These are phyloP conservation scores for Lycaon pictus DNA, from an alignment of 2,113 vertebrate genomes.

Conservation along the genomic window DNA sequence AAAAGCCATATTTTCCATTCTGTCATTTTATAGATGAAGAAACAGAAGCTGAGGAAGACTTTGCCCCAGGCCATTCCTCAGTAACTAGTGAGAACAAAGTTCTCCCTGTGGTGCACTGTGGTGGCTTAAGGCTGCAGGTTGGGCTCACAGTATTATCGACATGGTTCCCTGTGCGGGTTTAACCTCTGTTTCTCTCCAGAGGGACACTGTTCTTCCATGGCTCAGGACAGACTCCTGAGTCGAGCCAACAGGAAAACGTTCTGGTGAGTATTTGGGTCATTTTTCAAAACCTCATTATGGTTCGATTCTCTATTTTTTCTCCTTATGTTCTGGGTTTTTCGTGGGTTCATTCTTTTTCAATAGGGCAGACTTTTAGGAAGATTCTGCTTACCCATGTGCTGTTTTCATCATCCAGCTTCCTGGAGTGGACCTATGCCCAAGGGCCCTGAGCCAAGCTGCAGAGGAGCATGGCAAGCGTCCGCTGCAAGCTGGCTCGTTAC, in stretches of 20 bases:
- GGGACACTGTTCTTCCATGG: slow-evolving; percentile 27
- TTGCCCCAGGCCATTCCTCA: background rate
- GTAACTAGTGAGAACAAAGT: background rate
- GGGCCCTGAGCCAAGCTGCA: background rate
- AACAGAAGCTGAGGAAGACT: background rate
- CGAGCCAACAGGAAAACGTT: background rate
- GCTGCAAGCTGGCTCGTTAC: slow-evolving; percentile 72
- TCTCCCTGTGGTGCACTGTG: background rate
- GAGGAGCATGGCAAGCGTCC: slow-evolving; percentile 63
- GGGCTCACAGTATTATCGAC: background rate
- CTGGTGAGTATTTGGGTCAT: slow-evolving; percentile 32
- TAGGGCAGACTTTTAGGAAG: background rate
- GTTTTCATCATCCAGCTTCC: background rate
- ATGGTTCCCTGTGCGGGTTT: background rate
- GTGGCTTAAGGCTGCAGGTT: too few species aligned
- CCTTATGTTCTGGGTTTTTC: slow-evolving; percentile 1
- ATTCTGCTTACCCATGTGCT: background rate
- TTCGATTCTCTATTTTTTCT: background rate
- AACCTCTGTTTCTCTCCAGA: background rate
- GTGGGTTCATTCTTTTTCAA: background rate
- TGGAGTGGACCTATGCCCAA: background rate
- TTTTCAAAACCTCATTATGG: background rate
- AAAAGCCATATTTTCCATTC: background rate
- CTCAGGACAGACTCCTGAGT: background rate
- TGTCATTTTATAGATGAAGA: background rate